A percentile compares a stretch with the other conserved stretches of the same genome.
Evolutionary conservation across 2,113 vertebrate species (phyloP).

Genomic region (Actenoides hombroni): DNA sequence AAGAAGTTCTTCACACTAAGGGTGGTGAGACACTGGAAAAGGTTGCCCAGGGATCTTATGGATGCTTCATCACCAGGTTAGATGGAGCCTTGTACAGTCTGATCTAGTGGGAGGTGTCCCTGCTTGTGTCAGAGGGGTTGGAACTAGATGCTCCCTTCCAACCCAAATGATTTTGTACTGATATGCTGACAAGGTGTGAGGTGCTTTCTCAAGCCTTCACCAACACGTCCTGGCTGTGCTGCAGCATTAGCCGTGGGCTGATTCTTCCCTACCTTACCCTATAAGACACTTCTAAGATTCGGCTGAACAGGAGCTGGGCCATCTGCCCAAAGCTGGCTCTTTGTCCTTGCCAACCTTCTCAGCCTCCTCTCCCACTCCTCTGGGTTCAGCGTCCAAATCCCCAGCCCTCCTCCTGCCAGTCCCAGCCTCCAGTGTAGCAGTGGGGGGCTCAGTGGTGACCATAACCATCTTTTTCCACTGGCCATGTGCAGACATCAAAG

Average conservation of each 20-base stretch:
- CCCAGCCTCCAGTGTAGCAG: not conserved
- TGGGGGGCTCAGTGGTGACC: not conserved
- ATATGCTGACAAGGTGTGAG: not conserved
- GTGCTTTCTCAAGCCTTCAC: not conserved
- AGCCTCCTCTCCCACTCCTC: not conserved
- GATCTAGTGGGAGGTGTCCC: no score
- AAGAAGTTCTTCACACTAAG: no score
- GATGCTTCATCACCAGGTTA: no score
- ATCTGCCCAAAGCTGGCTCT: not conserved
- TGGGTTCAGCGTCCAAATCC: not conserved
- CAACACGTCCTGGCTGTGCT: rapidly evolving
- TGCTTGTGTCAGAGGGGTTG: no score
- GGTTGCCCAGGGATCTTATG: no score
- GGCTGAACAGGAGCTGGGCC: no score
- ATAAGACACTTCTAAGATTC: not conserved
- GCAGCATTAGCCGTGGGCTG: not conserved
- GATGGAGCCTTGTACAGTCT: no score
- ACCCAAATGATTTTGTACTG: not conserved
- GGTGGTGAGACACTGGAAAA: no score
- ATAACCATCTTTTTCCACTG: not conserved
- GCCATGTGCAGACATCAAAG: not conserved
- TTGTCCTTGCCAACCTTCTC: not conserved
- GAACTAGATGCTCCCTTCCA: no score
- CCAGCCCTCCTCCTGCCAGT: not conserved
- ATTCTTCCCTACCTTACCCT: not conserved